Percentiles rank a stretch among this genome's conserved stretches.
These are phyloP conservation scores for Subacronicta megacephala DNA, from an alignment of 2,888 invertebrate species.

Conservation along the genomic window DNA sequence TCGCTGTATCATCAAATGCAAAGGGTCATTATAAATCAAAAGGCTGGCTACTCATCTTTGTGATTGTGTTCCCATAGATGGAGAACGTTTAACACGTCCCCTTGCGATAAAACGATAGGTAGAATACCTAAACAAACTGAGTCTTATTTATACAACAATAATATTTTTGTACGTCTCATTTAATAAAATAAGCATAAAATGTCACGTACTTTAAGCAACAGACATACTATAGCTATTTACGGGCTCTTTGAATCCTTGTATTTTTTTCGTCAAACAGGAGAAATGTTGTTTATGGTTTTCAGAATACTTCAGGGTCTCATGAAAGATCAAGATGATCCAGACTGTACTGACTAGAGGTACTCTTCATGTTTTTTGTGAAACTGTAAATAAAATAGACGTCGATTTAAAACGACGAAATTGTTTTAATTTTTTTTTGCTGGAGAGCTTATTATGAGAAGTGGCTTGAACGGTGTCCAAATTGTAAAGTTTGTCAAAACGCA, in stretches of 20 bases:
- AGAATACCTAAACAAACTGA: background rate
- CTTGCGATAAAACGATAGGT: background rate
- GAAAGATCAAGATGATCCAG: background rate
- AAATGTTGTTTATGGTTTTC: background rate
- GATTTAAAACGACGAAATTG: no score
- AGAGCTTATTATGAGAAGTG: no score
- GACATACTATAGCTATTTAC: no score
- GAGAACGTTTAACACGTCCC: background rate
- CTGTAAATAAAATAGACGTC: no score
- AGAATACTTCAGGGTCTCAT: background rate
- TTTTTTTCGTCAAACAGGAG: background rate
- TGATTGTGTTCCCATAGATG: slow-evolving; percentile 3
- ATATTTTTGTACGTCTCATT: no score
- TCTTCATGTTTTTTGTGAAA: no score
- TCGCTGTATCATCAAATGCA: slow-evolving; percentile 34
- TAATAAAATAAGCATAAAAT: slow-evolving; percentile 6
- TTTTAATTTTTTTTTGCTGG: no score
- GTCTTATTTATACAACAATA: background rate
- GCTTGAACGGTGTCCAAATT: no score
- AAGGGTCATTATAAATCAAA: slow-evolving; percentile 30
- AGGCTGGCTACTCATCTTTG: slow-evolving; percentile 30
- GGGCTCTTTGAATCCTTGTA: background rate
- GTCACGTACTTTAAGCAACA: slow-evolving; percentile 6
- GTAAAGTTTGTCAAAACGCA: slow-evolving; percentile 1
- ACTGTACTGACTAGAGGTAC: no score